Base-by-base conservation (phyloP, 2,888 invertebrate species). In the Dilophus febrilis region DNA sequence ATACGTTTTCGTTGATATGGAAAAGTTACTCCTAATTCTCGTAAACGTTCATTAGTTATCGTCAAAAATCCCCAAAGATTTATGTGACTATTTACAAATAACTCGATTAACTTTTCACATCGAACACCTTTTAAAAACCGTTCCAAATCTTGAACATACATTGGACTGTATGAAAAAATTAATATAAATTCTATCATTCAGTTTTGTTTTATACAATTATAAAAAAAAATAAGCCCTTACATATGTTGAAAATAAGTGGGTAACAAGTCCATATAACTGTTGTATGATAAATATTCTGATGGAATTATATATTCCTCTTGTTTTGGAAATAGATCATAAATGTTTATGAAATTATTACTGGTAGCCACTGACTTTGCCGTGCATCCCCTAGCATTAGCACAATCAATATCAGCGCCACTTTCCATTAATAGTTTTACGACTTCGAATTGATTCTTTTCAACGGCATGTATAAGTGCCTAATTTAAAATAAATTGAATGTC, bases 121-220 rank as follows among this genome's bases (percentile, higher is more conserved):
- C 49, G 44, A 11, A 61, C 48, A 1, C 54, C 50, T 2, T 42
- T 13, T 2, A 63, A 46, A 35, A 63, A 57, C 7, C 42, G 22
- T 31, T 51, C 47, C 2, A 63, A 47, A 36, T 62, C 61, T 42
- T 56, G 62, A 46, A 61, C 61, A 45, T 61, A 62, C 42, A 59
- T 58, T 0, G 61, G 61, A 6, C 57, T 58, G 16, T 59, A 31
- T 13, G n/a, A 38, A 30, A 8, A 16, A 29, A 27, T 38, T 18
- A 19, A 39, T 32, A 13, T 13, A 27, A 8, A 13, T 27, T 27
- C 7, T 7, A 11, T 27, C 7, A 10, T 27, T 10, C 7, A 27
- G 11, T 27, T 17, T 19, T 18, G 4, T n/a, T 18, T 29, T 11
- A 10, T 10, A 29, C 10, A 14, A 16, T 12, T 13, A 26, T 27